Percentiles rank a stretch among this genome's conserved stretches.
These are phyloP conservation scores for Portunus trituberculatus DNA, from an alignment of 1,140 invertebrate species.

Conservation along the genomic window DNA sequence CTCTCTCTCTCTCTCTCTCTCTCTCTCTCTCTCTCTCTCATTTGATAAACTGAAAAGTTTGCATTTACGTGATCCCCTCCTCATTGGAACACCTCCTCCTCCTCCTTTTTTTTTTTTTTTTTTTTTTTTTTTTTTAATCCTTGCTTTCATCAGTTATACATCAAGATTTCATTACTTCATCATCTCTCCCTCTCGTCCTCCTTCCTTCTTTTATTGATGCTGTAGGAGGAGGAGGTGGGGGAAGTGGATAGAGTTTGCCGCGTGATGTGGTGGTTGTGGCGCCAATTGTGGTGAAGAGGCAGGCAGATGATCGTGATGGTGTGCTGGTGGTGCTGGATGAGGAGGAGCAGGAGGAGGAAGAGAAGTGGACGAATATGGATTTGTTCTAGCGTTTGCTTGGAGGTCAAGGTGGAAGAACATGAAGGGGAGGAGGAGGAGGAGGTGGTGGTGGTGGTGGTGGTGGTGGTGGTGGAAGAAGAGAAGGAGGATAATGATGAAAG, in stretches of 20 bases:
- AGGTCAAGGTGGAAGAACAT: neutral
- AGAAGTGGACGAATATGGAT: too few relatives aligned
- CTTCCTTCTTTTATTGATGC: neutral
- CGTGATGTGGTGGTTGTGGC: neutral
- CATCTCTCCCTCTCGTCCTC: neutral
- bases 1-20: neutral
- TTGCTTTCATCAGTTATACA: too few relatives aligned
- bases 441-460: too few relatives aligned
- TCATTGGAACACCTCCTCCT: too few relatives aligned
- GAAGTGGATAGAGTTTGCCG: neutral
- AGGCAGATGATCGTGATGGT: neutral
- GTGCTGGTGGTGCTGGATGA: neutral
- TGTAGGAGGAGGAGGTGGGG: neutral
- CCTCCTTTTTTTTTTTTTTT: too few relatives aligned
- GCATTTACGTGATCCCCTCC: too few relatives aligned
- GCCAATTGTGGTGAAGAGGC: neutral
- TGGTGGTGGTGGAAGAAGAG: neutral
- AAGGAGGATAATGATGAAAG: neutral
- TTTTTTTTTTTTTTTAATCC: too few relatives aligned
- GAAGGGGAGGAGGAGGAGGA: neutral
- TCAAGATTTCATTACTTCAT: too few relatives aligned
- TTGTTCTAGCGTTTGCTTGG: neutral
- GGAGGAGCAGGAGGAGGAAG: neutral
- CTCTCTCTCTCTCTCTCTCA: neutral
- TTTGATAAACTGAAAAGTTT: too few relatives aligned